These are phyloP conservation scores for Cuculus canorus DNA, from an alignment of 2,797 vertebrate genomes.

Conservation along the genomic window DNA sequence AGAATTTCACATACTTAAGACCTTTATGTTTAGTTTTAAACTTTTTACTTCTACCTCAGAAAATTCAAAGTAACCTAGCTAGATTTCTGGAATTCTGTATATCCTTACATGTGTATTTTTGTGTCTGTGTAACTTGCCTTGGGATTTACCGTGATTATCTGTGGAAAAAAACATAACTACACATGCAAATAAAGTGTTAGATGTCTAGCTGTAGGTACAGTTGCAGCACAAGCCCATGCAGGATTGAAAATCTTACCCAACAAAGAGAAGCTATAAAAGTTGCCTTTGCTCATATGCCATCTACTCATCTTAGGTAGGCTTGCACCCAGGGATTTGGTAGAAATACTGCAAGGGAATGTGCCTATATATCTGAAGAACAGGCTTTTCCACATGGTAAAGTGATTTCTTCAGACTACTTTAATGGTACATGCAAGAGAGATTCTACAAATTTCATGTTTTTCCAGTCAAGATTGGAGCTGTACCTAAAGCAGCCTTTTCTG, in stretches of 20 bases:
- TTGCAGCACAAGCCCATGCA: conserved; percentile 50
- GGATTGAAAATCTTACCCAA: conserved; percentile 31
- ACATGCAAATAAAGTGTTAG: conserved; percentile 15
- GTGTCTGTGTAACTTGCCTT: conserved; percentile 14
- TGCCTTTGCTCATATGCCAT: neutral
- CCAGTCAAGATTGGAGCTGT: neutral
- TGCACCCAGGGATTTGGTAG: conserved; percentile 4
- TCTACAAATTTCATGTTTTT: neutral
- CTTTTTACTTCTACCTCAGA: neutral
- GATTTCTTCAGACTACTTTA: neutral
- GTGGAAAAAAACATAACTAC: neutral
- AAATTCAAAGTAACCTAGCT: neutral
- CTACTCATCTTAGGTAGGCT: neutral
- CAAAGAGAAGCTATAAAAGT: neutral
- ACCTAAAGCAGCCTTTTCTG: neutral
- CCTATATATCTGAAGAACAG: neutral
- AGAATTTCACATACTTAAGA: neutral
- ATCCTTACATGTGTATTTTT: neutral
- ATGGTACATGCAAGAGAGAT: neutral
- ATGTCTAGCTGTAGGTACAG: conserved; percentile 46
- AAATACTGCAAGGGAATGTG: neutral
- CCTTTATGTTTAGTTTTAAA: neutral
- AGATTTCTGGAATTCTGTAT: neutral
- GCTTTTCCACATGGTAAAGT: neutral
- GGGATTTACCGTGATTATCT: conserved; percentile 21